phyloP scores from a whole-genome alignment of 2,797 vertebrate genomes.

The Cryptoprocta ferox region DNA sequence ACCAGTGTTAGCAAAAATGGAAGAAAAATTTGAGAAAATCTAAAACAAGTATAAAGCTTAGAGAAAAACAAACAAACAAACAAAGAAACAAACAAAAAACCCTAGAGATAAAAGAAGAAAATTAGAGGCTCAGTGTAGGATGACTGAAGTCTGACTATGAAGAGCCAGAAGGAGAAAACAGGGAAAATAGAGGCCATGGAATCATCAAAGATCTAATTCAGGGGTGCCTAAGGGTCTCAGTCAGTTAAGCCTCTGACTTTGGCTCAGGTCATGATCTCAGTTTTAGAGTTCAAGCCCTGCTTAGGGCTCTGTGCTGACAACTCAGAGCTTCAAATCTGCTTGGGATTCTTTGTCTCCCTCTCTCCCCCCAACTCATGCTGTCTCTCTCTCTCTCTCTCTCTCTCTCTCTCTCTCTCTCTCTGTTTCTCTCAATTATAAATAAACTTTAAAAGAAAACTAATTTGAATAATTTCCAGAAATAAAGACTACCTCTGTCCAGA shows the following conservation, averaged over 20 bases:
- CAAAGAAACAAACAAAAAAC: too few relatives aligned
- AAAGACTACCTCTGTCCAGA: background rate
- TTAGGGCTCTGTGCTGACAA: too few relatives aligned
- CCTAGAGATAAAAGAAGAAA: background rate
- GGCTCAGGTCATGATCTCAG: too few relatives aligned
- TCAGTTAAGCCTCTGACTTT: too few relatives aligned
- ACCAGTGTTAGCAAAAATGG: background rate
- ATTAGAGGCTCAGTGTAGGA: background rate
- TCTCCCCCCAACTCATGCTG: too few relatives aligned
- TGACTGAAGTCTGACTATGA: background rate
- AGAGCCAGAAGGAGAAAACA: background rate
- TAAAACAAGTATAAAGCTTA: background rate
- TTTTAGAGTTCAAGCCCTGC: too few relatives aligned
- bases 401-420: too few relatives aligned
- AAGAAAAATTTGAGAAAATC: background rate
- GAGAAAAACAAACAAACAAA: background rate
- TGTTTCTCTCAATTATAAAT: too few relatives aligned
- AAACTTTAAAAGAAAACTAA: background rate
- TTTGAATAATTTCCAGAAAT: background rate
- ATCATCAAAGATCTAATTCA: background rate
- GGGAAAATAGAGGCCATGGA: background rate
- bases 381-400: too few relatives aligned
- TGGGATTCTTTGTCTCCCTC: too few relatives aligned
- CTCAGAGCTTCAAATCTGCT: too few relatives aligned
- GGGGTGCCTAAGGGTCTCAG: too few relatives aligned